Percentiles rank a stretch among this genome's conserved stretches.
These are phyloP conservation scores for Ataeniobius toweri DNA, from an alignment of 2,797 vertebrate species.

Conservation along the genomic window DNA sequence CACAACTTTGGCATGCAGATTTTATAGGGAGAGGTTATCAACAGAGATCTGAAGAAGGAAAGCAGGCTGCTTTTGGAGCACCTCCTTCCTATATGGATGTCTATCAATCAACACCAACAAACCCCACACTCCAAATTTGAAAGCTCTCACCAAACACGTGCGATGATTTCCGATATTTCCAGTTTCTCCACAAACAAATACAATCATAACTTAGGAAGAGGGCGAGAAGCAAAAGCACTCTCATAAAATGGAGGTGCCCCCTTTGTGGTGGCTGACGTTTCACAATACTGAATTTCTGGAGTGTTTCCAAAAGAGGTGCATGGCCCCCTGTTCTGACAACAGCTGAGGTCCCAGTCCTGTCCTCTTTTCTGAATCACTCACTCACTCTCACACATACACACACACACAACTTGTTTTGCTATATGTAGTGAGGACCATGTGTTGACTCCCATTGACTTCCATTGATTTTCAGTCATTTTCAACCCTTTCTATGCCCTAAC, in stretches of 20 bases:
- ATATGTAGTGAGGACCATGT: too few species aligned
- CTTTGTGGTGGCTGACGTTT: conserved; percentile 60
- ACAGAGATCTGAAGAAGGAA: neutral
- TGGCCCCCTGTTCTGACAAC: conserved; percentile 60
- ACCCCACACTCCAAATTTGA: conserved; percentile 36
- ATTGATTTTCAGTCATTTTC: too few species aligned
- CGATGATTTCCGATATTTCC: conserved; percentile 52
- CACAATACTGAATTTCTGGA: conserved; percentile 69
- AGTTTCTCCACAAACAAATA: conserved; percentile 67
- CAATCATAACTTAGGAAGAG: conserved; percentile 57
- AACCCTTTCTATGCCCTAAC: too few species aligned
- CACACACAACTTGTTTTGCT: neutral
- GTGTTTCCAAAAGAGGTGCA: conserved; percentile 64
- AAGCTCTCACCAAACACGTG: conserved; percentile 45
- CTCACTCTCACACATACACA: conserved; percentile 17
- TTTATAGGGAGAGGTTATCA: neutral
- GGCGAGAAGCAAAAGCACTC: conserved; percentile 39
- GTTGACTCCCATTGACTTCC: too few species aligned
- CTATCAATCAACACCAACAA: conserved; percentile 43
- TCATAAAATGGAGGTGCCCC: conserved; percentile 54
- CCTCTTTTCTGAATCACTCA: conserved; percentile 14
- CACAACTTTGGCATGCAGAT: conserved; percentile 49
- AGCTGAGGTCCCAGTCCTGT: conserved; percentile 63
- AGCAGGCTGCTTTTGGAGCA: conserved; percentile 6
- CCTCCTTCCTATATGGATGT: conserved; percentile 40